A percentile compares a stretch with the other conserved stretches of the same genome.
Evolutionary conservation across 2,113 vertebrate genomes (phyloP).

Genomic region (Mobula hypostoma): DNA sequence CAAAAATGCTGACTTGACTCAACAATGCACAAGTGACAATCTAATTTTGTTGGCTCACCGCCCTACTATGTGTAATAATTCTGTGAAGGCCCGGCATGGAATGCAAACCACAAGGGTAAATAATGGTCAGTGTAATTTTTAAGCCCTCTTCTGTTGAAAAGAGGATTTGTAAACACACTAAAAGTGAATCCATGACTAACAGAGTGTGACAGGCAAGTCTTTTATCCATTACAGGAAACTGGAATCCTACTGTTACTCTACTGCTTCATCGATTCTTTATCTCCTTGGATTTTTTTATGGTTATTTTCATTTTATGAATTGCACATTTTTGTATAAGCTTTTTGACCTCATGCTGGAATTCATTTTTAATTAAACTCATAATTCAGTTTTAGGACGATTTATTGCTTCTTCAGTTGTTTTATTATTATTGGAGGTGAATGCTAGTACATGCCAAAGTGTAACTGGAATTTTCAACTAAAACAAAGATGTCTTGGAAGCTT

Average conservation of each 20-base stretch:
- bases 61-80: not conserved
- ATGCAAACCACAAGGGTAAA: not conserved
- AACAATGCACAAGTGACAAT: not conserved
- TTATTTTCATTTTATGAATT: conserved; percentile 58
- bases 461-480: conserved; percentile 50
- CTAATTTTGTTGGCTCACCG: not conserved
- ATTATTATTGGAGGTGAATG: conserved; percentile 58
- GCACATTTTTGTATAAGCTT: conserved; percentile 58
- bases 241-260: conserved; percentile 58
- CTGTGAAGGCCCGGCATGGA: not conserved
- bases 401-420: conserved; percentile 52
- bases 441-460: conserved; percentile 57
- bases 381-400: conserved; percentile 59
- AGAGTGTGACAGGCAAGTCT: conserved; percentile 60
- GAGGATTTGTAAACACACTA: conserved; percentile 60
- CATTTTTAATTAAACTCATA: conserved; percentile 66
- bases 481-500: conserved; percentile 8
- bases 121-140: not conserved
- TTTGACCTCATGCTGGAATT: conserved; percentile 59
- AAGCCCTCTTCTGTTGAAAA: conserved; percentile 19
- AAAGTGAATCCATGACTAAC: conserved; percentile 69
- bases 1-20: not conserved
- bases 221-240: conserved; percentile 61
- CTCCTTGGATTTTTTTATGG: conserved; percentile 69
- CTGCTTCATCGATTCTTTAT: conserved; percentile 61